A percentile compares a stretch with the other conserved stretches of the same genome.
phyloP scores from a whole-genome alignment of 2,797 vertebrate genomes.

The Microcaecilia unicolor region DNA sequence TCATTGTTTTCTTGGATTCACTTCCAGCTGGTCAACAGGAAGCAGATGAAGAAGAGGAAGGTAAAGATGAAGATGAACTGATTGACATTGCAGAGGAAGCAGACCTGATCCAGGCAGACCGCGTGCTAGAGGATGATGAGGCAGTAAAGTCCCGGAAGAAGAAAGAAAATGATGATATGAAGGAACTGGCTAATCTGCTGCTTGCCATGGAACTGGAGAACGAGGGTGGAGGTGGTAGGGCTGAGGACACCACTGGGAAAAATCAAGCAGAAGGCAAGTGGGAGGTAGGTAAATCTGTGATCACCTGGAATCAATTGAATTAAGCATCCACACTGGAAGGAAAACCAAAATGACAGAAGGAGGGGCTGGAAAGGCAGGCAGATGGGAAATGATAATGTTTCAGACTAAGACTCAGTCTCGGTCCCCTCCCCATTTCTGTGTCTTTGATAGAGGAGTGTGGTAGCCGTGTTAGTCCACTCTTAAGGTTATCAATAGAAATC shows the following conservation, averaged over 20 bases:
- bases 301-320: too few relatives aligned
- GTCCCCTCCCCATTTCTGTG: too few relatives aligned
- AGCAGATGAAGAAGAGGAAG: slow-evolving; percentile 30
- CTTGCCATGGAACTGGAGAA: slow-evolving; percentile 64
- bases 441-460: too few relatives aligned
- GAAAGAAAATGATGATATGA: slow-evolving; percentile 26
- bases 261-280: slow-evolving; percentile 24
- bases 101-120: slow-evolving; percentile 74
- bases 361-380: too few relatives aligned
- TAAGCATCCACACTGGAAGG: too few relatives aligned
- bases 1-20: background rate
- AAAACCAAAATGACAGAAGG: too few relatives aligned
- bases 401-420: too few relatives aligned
- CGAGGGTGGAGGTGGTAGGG: too few relatives aligned
- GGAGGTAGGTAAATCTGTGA: slow-evolving; percentile 57
- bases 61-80: slow-evolving; percentile 47
- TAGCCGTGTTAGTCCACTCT: too few relatives aligned
- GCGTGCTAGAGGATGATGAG: slow-evolving; percentile 67
- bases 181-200: slow-evolving; percentile 44
- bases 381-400: too few relatives aligned
- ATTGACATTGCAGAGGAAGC: slow-evolving; percentile 75
- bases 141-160: slow-evolving; percentile 13
- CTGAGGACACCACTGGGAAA: slow-evolving; percentile 4
- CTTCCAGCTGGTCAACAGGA: slow-evolving; percentile 10
- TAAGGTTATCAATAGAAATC: too few relatives aligned